phyloP scores from a whole-genome alignment of 2,888 invertebrate species.

The Oscheius sp. region DNA sequence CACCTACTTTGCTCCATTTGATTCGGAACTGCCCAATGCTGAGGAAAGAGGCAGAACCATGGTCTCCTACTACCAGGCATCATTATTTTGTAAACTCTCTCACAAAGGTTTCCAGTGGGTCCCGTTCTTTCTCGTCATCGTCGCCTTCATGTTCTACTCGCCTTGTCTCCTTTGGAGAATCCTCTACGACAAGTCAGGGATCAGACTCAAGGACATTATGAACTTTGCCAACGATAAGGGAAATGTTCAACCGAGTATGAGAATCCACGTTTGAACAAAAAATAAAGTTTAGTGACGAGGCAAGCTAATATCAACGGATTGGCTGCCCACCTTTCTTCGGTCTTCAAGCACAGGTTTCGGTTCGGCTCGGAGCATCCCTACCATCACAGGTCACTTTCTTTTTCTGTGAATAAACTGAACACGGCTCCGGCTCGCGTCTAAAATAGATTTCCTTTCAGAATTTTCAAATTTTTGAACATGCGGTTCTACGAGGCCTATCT shows the following conservation, averaged over 20 bases:
- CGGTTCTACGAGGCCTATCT: constrained; percentile 73
- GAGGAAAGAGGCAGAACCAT: constrained; percentile 49
- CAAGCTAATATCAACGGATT: constrained; percentile 62
- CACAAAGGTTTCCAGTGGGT: constrained; percentile 68
- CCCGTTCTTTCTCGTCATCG: constrained; percentile 73
- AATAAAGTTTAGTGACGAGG: constrained; percentile 38
- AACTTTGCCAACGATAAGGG: constrained; percentile 70
- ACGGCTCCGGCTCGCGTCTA: too few species aligned
- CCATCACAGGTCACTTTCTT: constrained; percentile 53
- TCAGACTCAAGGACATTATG: constrained; percentile 72
- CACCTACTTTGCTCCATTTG: constrained; percentile 72
- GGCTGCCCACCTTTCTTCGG: constrained; percentile 69
- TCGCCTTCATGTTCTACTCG: constrained; percentile 73
- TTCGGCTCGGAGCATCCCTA: constrained; percentile 62
- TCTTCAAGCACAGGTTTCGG: constrained; percentile 70
- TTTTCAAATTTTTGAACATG: constrained; percentile 68
- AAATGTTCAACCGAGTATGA: constrained; percentile 66
- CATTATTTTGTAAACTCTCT: constrained; percentile 50
- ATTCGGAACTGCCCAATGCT: constrained; percentile 68
- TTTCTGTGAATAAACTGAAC: too few species aligned
- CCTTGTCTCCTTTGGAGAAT: constrained; percentile 73
- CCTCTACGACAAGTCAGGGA: constrained; percentile 70
- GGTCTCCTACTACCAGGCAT: constrained; percentile 26
- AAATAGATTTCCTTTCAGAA: constrained; percentile 38
- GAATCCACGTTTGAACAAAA: background rate